These are phyloP conservation scores for Aphelenchoides avenae DNA, from an alignment of 1,140 invertebrate genomes.

Conservation along the genomic window DNA sequence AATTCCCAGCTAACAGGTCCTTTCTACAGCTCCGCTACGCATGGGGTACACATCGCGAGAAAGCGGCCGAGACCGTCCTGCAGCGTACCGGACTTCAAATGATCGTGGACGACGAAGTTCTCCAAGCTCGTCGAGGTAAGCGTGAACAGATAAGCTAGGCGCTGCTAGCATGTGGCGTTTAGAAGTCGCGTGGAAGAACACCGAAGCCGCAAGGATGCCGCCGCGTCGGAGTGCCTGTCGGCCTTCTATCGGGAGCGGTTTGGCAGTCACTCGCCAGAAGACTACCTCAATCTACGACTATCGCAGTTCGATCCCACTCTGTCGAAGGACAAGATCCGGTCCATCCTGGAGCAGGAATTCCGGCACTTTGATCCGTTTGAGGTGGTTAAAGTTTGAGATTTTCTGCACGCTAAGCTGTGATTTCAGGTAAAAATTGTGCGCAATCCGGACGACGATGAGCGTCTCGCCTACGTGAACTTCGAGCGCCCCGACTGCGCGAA, in stretches of 20 bases:
- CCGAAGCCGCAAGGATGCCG: constrained; percentile 18
- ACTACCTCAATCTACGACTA: constrained; percentile 46
- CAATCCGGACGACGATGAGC: constrained; percentile 47
- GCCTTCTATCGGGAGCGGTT: constrained; percentile 46
- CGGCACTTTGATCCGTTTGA: constrained; percentile 43
- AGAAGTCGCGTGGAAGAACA: constrained; percentile 6
- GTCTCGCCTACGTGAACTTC: constrained; percentile 49
- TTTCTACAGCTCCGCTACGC: neutral
- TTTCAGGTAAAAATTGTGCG: constrained; percentile 52
- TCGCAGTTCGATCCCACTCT: constrained; percentile 36
- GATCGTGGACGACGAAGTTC: neutral
- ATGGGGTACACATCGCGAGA: constrained; percentile 4
- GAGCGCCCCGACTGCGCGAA: constrained; percentile 37
- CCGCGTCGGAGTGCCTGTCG: constrained; percentile 28
- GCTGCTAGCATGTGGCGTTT: neutral
- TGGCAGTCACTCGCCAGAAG: constrained; percentile 45
- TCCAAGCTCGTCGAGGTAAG: no score
- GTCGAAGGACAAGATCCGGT: constrained; percentile 38
- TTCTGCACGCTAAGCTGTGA: no score
- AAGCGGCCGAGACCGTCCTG: neutral
- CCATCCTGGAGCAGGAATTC: constrained; percentile 40
- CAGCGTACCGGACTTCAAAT: constrained; percentile 2
- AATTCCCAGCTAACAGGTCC: neutral
- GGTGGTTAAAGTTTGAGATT: no score
- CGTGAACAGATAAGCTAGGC: neutral